Base-by-base conservation (phyloP, 2,797 vertebrate genomes). In the Pantherophis vulpinus region DNA sequence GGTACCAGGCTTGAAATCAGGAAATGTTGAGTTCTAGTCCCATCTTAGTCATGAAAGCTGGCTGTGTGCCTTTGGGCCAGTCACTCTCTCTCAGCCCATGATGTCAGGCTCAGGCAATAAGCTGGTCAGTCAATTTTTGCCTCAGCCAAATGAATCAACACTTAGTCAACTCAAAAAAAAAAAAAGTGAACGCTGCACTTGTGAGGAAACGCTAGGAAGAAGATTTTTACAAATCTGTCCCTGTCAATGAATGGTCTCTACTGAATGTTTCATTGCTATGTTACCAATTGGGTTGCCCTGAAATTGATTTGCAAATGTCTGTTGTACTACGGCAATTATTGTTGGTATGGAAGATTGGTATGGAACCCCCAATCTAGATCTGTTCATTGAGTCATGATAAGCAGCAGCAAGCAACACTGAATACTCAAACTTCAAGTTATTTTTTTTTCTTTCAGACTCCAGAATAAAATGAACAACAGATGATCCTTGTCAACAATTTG, bases 401-500 rank as follows among this genome's bases (percentile, higher is more conserved):
- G 89, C 91, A 94, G 90, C 92, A 96, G 92, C 25, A 63, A 9
- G 63, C 59, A 95, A 96, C 0, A 16, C 63, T 86, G 94, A 94
- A 86, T 27, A 94, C 61, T 92, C 91, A 96, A 5, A 94, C 94
- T 93, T 95, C 83, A 93, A 91, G 66, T 25, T 74, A n/a, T 88
- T 42, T 87, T 96, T 60, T 60, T 96, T 95, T 95, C 27, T 94
- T 94, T 87, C 89, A 93, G 95, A 94, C 74, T 93, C 93, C 88
- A 87, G 90, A 94, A 93, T 92, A 96, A 93, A 97, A 96, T 93
- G 89, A 96, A 95, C 2, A 96, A 95, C 96, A 97, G 96, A 96
- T 96, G 95, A 97, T 83, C 42, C 95, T 96, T 96, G 95, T 96
- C 96, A 97, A 96, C 96, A 96, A 96, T 97, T 96, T 96, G 95